Base-by-base conservation (phyloP, 2,113 vertebrate genomes). In the Gallinago undulata region DNA sequence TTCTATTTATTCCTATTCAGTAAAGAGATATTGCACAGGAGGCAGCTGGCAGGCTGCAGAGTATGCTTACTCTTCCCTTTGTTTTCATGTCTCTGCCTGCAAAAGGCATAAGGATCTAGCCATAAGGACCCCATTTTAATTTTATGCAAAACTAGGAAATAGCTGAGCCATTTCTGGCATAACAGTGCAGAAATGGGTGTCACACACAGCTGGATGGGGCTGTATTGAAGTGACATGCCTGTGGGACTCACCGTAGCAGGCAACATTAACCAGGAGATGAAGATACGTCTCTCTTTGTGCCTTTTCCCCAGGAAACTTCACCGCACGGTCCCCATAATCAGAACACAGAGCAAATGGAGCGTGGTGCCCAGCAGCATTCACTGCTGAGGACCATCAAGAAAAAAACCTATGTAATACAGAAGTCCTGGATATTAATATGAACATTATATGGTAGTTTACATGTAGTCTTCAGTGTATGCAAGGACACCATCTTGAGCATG, bases 1-100 rank as follows among this genome's bases (percentile, higher is more conserved):
- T 67, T 83, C 89, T 89, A 35, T 93, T 94, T 91, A 91, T 89
- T 94, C n/a, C 64, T 68, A 16, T 75, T 84, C 91, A 75, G 27
- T 33, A 70, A 88, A 95, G 64, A 81, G 27, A 59, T 24, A 28
- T 2, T 27, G 41, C 56, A 84, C 51, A 92, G 89, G 59, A 94
- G 47, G 64, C 95, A 95, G 86, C 83, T 94, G 94, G 41, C 18
- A 5, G 73, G 19, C 51, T 78, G 76, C 60, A 84, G 43, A 68
- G 5, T 39, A 43, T 0, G 2, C 30, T 89, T 62, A 28, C 43
- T 94, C 35, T 28, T 84, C 79, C 23, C 47, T 80, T 86, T 16
- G 0, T 70, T 87, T 84, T 78, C 27, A 0, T 84, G 43, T 7
- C 18, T 89, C 21, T 93, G 68, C 19, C 59, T 81, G 50, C 25